Base-by-base conservation (phyloP, 2,797 vertebrate species). In the Anguilla anguilla region DNA sequence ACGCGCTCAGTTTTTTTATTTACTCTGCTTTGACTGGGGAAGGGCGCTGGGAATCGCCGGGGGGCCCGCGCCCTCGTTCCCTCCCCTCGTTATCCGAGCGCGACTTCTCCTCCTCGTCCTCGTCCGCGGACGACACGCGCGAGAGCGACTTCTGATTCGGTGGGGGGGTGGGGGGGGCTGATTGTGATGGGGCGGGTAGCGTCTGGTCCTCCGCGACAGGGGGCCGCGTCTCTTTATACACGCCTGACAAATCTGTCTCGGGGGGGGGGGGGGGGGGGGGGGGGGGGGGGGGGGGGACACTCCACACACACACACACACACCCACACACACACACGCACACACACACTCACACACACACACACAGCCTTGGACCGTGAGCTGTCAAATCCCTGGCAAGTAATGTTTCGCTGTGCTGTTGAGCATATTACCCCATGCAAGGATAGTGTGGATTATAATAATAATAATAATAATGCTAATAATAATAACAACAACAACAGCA, bases 151-250 rank as follows among this genome's bases (percentile, higher is more conserved):
- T 86, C 57, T 88, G 89, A 87, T 86, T 79, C 74, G 74, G 72
- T 35, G 35, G 35, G 31, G 31, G 31, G 31, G 31, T 0, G 31
- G 31, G 31, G 31, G 84, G 51, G 46, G 55, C 74, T 43, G 88
- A 86, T 83, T 86, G 74, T 51, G 77, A 82, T 67, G 77, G 94
- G 92, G 89, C 89, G 93, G 92, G 89, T 90, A 93, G 93, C 95
- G 95, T 89, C 91, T 94, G 94, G 95, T 95, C 94, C 95, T 95
- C 95, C 95, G 92, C 91, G 94, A 94, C 94, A 93, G 90, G 88
- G 88, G 83, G 89, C 90, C 88, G 90, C 94, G 92, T 93, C 95
- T 77, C 72, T 39, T 39, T 39, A 77, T 1, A 13, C 72, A 15
- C 35, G 35, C 5, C 93, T 95, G 90, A 93, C 94, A 93, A 93